Base-by-base conservation (phyloP, 1,140 invertebrate genomes). In the Drosophila pandora region DNA sequence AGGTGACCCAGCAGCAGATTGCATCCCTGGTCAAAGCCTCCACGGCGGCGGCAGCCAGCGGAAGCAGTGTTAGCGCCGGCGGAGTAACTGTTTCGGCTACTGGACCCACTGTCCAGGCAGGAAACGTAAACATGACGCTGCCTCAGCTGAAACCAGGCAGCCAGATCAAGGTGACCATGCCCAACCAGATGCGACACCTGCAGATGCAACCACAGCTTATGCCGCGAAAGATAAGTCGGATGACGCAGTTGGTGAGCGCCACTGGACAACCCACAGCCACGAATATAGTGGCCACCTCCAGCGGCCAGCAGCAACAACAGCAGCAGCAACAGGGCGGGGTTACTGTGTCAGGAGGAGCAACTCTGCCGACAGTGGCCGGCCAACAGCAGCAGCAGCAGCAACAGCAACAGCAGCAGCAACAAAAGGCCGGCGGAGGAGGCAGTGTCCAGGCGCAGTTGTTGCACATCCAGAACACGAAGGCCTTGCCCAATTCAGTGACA, bases 181-280 rank as follows among this genome's bases (percentile, higher is more conserved):
- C 94, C 0, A 94, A 94, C 23, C 95, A 96, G 72, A 93, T 96
- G 37, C 92, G 95, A 2, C 94, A 95, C 32, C 74, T 96, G 45
- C 93, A 95, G n/a, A 78, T 96, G 25, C 95, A 95, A 58, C 94
- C 95, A 53, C 90, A 95, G 53, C 90, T 95, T 2, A 92, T 94
- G 59, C 94, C 94, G 74, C 67, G 95, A 1, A 92, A 94, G 10
- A 92, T 92, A 0, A 94, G 94, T 60, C 95, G 95, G 75, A 94
- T 94, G 58, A 92, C 94, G 0, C 94, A 95, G 92, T 93, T 47
- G 93, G 94, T 87, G 90, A 94, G 47, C 12, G 76, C 81, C 22
- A 76, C 71, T 3, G 80, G 80, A 0, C 80, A 84, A 34, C 72
- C 72, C 0, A 80, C 80, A 34, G 74, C 82, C 21, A 76, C 83